Base-by-base conservation (phyloP, 2,797 vertebrate species). In the Melopsittacus undulatus region DNA sequence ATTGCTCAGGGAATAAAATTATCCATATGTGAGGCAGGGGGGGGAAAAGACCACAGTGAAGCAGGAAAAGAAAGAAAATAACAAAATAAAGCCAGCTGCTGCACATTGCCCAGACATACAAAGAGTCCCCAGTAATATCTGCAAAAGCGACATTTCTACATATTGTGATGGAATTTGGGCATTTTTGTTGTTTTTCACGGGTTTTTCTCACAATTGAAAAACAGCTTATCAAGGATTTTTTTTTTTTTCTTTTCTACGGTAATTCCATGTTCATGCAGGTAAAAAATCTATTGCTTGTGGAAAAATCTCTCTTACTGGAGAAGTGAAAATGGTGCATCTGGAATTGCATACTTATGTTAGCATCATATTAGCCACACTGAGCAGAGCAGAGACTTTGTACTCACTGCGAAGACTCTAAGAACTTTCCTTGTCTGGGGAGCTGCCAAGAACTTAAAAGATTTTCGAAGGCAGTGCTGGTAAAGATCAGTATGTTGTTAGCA, bases 21-120 rank as follows among this genome's bases (percentile, higher is more conserved):
- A 63, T 16, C 23, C 12, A 2, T 30, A 9, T 3, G 0, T 23
- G 64, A 42, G 13, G 24, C n/a, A 8, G 7, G 5, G 3, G 9
- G 7, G 38, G 13, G 5, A 1, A 16, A 61, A 56, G 21, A 54
- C 52, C 7, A 22, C 0, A 1, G 23, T 69, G 64, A 79, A 90
- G 30, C 56, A 51, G 5, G 17, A 91, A 32, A 26, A 2, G 1
- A 76, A 84, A 52, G 51, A 46, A 87, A 64, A 51, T n/a, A 48
- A 34, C 4, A 52, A 38, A 46, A 64, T 57, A 49, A 77, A 63
- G 27, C 32, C 48, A 61, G 67, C 19, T 74, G 9, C 34, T 89
- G 13, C 66, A 27, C 46, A 24, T 85, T 15, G 5, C 34, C 34
- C 12, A 21, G 23, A 42, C 68, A 26, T 91, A 36, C 18, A 54